Percentiles rank a stretch among this genome's conserved stretches.
Conservation (phyloP, 2,888 invertebrate species). For the Zonitis immaculata region DNA sequence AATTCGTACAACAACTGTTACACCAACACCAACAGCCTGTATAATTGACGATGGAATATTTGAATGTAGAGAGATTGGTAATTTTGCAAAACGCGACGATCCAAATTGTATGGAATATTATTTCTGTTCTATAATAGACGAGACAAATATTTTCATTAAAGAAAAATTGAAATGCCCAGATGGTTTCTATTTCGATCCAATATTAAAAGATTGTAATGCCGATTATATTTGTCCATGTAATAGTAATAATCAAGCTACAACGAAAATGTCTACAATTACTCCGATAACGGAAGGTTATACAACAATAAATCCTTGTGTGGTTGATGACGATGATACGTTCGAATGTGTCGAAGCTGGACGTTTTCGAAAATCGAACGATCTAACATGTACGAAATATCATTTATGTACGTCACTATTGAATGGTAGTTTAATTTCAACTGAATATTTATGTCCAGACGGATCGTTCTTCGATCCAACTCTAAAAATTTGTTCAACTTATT, state of each 20-base stretch:
- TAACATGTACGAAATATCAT: conserved; percentile 48
- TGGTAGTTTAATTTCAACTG: conserved; percentile 41
- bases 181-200: conserved; percentile 26
- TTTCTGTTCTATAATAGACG: no score
- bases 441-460: conserved; percentile 49
- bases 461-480: conserved; percentile 48
- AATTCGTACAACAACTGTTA: not conserved
- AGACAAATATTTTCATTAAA: conserved; percentile 37
- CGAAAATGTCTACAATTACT: not conserved
- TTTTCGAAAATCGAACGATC: conserved; percentile 23
- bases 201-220: conserved; percentile 18
- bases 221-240: conserved; percentile 24
- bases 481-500: conserved; percentile 33
- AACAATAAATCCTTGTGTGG: not conserved
- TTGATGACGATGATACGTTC: not conserved
- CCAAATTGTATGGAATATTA: conserved; percentile 24
- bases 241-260: not conserved
- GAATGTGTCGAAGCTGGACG: conserved; percentile 18
- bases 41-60: conserved; percentile 22
- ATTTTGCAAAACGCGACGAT: conserved; percentile 46
- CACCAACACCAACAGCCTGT: not conserved
- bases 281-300: not conserved
- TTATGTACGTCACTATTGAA: conserved; percentile 43
- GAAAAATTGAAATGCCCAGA: conserved; percentile 32
- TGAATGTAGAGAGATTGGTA: conserved; percentile 46